Percentiles rank a stretch among this genome's conserved stretches.
These are phyloP conservation scores for Danio choprae DNA, from an alignment of 2,797 vertebrate genomes.

Conservation along the genomic window DNA sequence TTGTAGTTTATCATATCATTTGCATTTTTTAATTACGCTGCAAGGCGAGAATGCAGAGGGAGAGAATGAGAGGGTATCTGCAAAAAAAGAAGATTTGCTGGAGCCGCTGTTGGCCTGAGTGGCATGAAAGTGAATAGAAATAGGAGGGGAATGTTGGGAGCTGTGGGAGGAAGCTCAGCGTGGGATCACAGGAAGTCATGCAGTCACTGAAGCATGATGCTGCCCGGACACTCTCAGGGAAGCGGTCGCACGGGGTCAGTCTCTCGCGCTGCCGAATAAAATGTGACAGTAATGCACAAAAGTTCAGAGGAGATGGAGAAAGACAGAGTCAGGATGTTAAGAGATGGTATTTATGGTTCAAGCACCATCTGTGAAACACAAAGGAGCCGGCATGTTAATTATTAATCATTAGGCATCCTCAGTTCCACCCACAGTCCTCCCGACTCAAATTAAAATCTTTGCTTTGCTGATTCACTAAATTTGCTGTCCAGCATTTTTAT, in stretches of 20 bases:
- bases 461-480: not conserved
- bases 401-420: conserved; percentile 15
- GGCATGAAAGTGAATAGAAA: conserved; percentile 25
- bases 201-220: conserved; percentile 16
- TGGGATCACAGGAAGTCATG: conserved; percentile 36
- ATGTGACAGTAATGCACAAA: conserved; percentile 43
- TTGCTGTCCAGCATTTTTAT: not conserved
- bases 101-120: conserved; percentile 13
- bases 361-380: conserved; percentile 38
- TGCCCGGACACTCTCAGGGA: conserved; percentile 20
- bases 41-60: conserved; percentile 16
- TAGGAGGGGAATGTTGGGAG: conserved; percentile 14
- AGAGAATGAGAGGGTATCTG: conserved; percentile 2
- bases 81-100: not conserved
- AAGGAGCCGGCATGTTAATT: conserved; percentile 18
- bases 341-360: conserved; percentile 30
- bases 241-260: conserved; percentile 27
- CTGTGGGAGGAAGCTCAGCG: conserved; percentile 17
- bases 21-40: conserved; percentile 75
- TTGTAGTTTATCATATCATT: conserved; percentile 68
- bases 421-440: conserved; percentile 16
- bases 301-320: conserved; percentile 36
- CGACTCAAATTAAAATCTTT: not conserved
- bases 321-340: conserved; percentile 23
- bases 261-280: not conserved